Evolutionary conservation across 2,797 vertebrate genomes (phyloP).

Genomic region (Capromys pilorides): DNA sequence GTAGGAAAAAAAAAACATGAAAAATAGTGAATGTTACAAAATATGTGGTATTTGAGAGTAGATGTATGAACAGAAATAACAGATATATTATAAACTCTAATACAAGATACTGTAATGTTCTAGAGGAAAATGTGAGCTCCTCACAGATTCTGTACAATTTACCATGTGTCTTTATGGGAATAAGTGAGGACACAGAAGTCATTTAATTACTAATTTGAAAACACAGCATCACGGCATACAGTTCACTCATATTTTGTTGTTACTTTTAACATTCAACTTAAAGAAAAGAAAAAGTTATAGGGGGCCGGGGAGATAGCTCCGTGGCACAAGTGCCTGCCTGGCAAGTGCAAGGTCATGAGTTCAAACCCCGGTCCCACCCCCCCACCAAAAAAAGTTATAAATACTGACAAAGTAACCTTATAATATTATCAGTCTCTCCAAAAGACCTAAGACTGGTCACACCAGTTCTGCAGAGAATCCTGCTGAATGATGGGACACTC

Average conservation of each 20-base stretch:
- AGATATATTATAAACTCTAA: background rate
- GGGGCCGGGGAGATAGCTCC: too few species aligned
- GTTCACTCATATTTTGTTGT: constrained; percentile 34
- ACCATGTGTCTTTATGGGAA: background rate
- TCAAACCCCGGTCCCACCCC: too few species aligned
- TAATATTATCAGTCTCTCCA: background rate
- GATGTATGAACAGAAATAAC: background rate
- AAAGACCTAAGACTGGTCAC: background rate
- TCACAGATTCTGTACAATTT: constrained; percentile 1
- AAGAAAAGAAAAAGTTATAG: constrained; percentile 14
- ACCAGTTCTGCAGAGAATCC: background rate
- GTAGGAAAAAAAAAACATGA: constrained; percentile 22
- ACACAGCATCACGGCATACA: background rate
- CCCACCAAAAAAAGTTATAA: background rate
- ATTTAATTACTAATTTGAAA: constrained; percentile 34
- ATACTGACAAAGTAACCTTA: constrained; percentile 16
- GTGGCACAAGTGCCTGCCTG: too few species aligned
- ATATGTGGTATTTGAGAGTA: background rate
- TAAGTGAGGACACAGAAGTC: background rate
- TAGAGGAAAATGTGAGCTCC: constrained; percentile 10
- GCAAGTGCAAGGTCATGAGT: too few species aligned
- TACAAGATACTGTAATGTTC: constrained; percentile 16
- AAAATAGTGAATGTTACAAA: constrained; percentile 36
- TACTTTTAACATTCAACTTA: constrained; percentile 33
- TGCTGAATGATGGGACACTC: constrained; percentile 17